Base-by-base conservation (phyloP, 2,888 invertebrate species). In the Anthrax anthrax region DNA sequence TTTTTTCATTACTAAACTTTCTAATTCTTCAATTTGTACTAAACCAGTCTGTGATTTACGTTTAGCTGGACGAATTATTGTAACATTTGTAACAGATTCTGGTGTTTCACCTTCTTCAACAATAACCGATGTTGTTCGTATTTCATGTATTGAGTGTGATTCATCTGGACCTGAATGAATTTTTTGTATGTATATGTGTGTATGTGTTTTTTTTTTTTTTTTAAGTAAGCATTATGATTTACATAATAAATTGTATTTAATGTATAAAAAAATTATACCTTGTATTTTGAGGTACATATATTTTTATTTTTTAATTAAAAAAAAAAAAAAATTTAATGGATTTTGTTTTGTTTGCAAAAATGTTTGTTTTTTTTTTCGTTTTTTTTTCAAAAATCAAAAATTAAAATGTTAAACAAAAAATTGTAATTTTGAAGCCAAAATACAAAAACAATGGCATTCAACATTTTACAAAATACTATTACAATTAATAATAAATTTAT, bases 101-200 rank as follows among this genome's bases (percentile, higher is more conserved):
- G 55, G 58, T 49, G 59, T 59, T 38, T 52, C 41, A 37, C 54
- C 55, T 57, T 74, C 74, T 55, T 76, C 75, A 57, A 74, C 75
- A 64, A 72, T 73, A 50, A 76, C 71, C 50, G 75, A 72, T 41
- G 73, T 75, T 45, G 77, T 72, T 44, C 72, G 75, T 73, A 77
- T 75, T 73, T 75, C 77, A 71, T 77, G 77, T 65, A 78, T 72
- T 55, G 75, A 73, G 65, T 74, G 78, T 57, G 74, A 73, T 72
- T 78, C 78, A 54, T 77, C 77, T 55, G 78, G 76, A 76, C 78
- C 78, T 79, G 29, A 32, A 32, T 32, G 29, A 32, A 32, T 32
- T 32, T 32, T 27, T 27, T 27, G 23, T 27, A 27, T n/a, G n/a
- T n/a, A n/a, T n/a, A n/a, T n/a, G n/a, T n/a, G n/a, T n/a, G n/a